Base-by-base conservation (phyloP, 2,888 invertebrate genomes). In the Melanargia galathea region DNA sequence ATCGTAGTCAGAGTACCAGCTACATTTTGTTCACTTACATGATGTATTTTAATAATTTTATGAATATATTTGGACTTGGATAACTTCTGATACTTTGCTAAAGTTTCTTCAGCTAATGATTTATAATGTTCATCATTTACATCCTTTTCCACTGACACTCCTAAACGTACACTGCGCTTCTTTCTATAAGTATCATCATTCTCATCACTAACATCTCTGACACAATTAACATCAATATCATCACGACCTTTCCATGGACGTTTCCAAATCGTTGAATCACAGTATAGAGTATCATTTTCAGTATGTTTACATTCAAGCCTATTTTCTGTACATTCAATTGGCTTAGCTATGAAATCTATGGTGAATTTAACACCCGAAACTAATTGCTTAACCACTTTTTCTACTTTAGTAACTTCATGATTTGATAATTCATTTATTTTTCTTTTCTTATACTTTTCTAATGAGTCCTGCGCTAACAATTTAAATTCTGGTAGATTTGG, bases 181-280 rank as follows among this genome's bases (percentile, higher is more conserved):
- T 52, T 43, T 52, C 65, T 65, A 22, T 70, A 57, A 51, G 69
- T 24, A 26, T 70, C 67, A 20, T 66, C 57, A 4, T 64, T 48
- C 52, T 70, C 66, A 6, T 69, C 65, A 52, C 18, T 58, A 38
- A 38, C 6, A 24, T 74, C 74, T 56, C 75, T 81, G 35, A 75
- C 72, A 69, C 92, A 87, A 30, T 74, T 70, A 0, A 91, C 82
- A 48, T 81, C 73, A 61, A 84, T 80, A 40, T 84, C 77, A 55
- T 85, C 83, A 1, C 62, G 64, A 49, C 82, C 82, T 24, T 91
- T 45, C 93, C 94, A 94, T 7, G 92, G 90, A 40, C 83, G 87
- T 40, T 91, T 85, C 93, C 92, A 93, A 54, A 93, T 86, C 60
- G 80, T 71, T 38, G 94, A 76, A 26, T 84, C 70, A 73, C 94